Base-by-base conservation (phyloP, 2,888 invertebrate genomes). In the Ashinkailepas kermadecensis region DNA sequence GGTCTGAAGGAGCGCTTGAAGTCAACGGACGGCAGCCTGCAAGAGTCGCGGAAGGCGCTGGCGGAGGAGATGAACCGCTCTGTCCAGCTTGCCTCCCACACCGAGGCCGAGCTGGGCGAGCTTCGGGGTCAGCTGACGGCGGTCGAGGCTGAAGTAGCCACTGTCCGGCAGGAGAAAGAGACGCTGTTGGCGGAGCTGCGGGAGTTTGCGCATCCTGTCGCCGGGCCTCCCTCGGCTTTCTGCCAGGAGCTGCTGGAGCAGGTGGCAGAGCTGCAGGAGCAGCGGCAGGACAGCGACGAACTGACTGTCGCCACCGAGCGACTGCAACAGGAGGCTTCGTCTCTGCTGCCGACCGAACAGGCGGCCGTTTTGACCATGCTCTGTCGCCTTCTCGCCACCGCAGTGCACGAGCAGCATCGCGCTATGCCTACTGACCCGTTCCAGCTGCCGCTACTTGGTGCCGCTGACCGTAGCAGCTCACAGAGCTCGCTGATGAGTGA, bases 401-500 rank as follows among this genome's bases (percentile, higher is more conserved):
- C 74, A 9, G 54, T 18, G 8, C 3, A 13, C 39, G 74, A 74
- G 56, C 74, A 6, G 56, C 74, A 21, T 56, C 11, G 21, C 74
- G 56, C 18, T 13, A 39, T 39, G 18, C 13, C 39, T 1, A 15
- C 39, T 15, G 74, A 74, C n/a, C 74, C 39, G 54, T 74, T 74
- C 74, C 54, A 74, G 21, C 13, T 58, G 79, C 57, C 79, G 23
- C 58, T 57, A 58, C 79, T 79, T 23, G 25, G 79, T 25, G 74
- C 54, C 74, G 13, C 74, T 21, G 58, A 57, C 58, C 79, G 59
- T 25, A 59, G 79, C 79, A 13, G 15, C 58, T 79, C 79, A 23
- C 79, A 79, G 79, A 79, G 59, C 58, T 79, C 79, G 23, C 23
- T 79, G 58, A 11, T 59, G 23, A 79, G 79, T 25, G 79, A 79